Base-by-base conservation (phyloP, 2,113 vertebrate genomes). In the Actinemys pallida region DNA sequence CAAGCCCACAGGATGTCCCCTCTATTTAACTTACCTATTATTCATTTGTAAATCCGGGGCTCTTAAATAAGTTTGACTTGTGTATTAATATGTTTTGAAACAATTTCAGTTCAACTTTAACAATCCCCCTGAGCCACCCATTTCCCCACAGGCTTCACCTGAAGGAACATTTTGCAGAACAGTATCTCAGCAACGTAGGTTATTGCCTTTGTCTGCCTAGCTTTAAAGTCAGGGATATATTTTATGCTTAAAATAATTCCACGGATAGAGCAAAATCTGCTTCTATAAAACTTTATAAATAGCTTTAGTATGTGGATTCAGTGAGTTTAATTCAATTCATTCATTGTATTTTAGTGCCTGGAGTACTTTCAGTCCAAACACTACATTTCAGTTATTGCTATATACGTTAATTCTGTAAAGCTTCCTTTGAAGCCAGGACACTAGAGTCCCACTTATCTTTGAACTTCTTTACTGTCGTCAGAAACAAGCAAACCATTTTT, bases 261-360 rank as follows among this genome's bases (percentile, higher is more conserved):
- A 94, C 9, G 39, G 5, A 97, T 8, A 90, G 0, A 0, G 35
- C 57, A 84, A 87, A 89, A 97, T 94, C 89, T 97, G 90, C 47
- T 96, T 97, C 93, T 89, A 79, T 78, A 86, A 81, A 96, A 75
- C 89, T 93, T 96, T 82, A 95, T 90, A 96, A 96, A 96, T 91
- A 96, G 59, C 96, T 97, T 94, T 72, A 95, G 16, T 57, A 13
- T 82, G 86, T 87, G 47, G 69, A 97, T 94, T 94, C 27, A 0
- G 45, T 92, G 53, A 85, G 49, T 72, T 83, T 93, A 98, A 94
- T 95, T 97, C 86, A 94, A 19, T 97, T 88, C 87, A 31, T 90
- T 96, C 53, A 25, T 83, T 65, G 29, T 97, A 89, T 65, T 95
- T 96, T 89, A 90, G 54, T 80, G 72, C 50, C 53, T 87, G 47